Evolutionary conservation across 2,113 vertebrate species (phyloP), one percentile per base, ranked within the genome.

Genomic region (Natator depressus): DNA sequence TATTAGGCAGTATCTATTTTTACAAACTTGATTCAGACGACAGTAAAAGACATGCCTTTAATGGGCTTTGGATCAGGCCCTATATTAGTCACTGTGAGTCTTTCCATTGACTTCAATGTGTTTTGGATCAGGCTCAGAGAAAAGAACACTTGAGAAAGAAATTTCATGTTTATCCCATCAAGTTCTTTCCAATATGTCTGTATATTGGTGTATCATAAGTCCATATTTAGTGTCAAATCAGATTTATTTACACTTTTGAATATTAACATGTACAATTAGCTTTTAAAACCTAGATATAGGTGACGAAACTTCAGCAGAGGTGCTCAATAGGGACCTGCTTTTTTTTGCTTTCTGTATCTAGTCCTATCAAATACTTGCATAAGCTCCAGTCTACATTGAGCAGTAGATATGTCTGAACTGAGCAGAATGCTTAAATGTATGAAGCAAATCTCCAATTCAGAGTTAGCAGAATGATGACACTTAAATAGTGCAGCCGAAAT

Each of bases 21-120:
- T n/a, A 75, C 22, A 81, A 12, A 51, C 65, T 69, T 47, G 90
- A 88, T 50, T 83, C 75, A 95, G 95, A 57, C 83, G 81, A 89
- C 75, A 86, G 88, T 53, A 51, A 86, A 96, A 86, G 95, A 97
- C 80, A 38, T 80, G 35, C 31, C 94, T 96, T 94, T 82, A 94
- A 87, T 27, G 53, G n/a, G n/a, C 20, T 42, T 42, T 75, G 72
- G 22, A 42, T 46, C 20, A 75, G 22, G 42, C 38, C 72, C 72
- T 69, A 20, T 65, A 76, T 27, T 76, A 46, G 80, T 80, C 89
- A 78, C 6, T 9, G 95, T 76, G 59, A 89, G 8, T 85, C 54
- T 14, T 90, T 82, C 82, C n/a, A 24, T 84, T 51, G 94, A 96
- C 87, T 54, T 87, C 89, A 92, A 80, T 22, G 19, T 50, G 25